phyloP scores from a whole-genome alignment of 2,113 vertebrate species.

The Proterorhinus semilunaris region DNA sequence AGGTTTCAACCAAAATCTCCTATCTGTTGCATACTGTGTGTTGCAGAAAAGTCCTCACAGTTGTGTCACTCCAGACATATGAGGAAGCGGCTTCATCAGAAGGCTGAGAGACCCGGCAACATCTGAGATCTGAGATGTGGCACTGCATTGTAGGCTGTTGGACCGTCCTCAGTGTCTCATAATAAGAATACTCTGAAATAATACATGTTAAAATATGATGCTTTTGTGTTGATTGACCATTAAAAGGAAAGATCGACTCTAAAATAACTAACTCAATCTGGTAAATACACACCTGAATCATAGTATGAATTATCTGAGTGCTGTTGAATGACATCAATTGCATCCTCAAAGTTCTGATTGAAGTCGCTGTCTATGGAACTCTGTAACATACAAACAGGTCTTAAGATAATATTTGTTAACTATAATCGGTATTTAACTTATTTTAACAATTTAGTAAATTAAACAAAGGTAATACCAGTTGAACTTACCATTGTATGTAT shows the following conservation, averaged over 20 bases:
- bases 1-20: not conserved
- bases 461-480: not conserved
- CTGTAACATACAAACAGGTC: slow-evolving; percentile 59
- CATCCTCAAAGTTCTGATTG: slow-evolving; percentile 90
- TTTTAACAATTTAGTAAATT: not conserved
- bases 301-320: slow-evolving; percentile 80
- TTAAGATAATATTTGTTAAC: not conserved
- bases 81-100: slow-evolving; percentile 59
- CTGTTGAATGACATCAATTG: slow-evolving; percentile 90
- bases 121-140: slow-evolving; percentile 64
- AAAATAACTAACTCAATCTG: not conserved
- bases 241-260: not conserved
- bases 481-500: slow-evolving; percentile 74
- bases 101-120: slow-evolving; percentile 65
- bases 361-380: slow-evolving; percentile 81
- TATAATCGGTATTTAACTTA: not conserved
- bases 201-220: not conserved
- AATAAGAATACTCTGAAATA: slow-evolving; percentile 78
- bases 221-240: not conserved
- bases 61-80: slow-evolving; percentile 78
- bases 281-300: slow-evolving; percentile 58
- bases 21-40: not conserved
- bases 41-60: slow-evolving; percentile 72
- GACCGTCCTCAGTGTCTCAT: slow-evolving; percentile 68
- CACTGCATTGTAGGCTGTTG: slow-evolving; percentile 71